Conservation (phyloP, 2,888 invertebrate genomes). For the Monochamus alternatus region DNA sequence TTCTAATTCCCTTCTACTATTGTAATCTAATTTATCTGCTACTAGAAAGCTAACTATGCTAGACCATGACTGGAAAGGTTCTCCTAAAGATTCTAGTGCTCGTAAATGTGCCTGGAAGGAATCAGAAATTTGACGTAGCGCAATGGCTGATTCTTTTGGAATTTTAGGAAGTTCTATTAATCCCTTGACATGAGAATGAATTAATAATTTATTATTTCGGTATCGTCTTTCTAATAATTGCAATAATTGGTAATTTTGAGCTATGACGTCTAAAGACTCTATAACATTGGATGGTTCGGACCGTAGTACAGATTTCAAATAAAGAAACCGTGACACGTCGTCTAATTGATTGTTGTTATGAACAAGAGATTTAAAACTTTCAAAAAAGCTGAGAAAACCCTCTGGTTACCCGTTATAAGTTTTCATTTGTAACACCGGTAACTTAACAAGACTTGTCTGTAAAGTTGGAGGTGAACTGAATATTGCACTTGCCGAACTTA, state of each 20-base stretch:
- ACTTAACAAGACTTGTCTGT: slow-evolving; percentile 7
- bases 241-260: slow-evolving; percentile 1
- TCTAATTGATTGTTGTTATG: slow-evolving; percentile 6
- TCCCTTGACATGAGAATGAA: slow-evolving; percentile 9
- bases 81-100: slow-evolving; percentile 5
- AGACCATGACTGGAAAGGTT: not conserved
- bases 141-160: not conserved
- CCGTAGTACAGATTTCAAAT: not conserved
- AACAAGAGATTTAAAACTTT: slow-evolving; percentile 18
- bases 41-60: not conserved
- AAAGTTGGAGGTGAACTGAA: not conserved
- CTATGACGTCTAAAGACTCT: not conserved
- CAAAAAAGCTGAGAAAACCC: slow-evolving; percentile 13
- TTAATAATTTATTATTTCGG: not conserved
- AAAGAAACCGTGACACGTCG: no score
- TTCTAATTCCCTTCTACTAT: slow-evolving; percentile 6
- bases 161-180: slow-evolving; percentile 15
- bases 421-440: slow-evolving; percentile 17
- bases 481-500: not conserved
- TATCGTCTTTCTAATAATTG: not conserved
- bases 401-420: slow-evolving; percentile 6
- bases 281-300: not conserved
- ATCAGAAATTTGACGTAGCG: slow-evolving; percentile 13
- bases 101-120: slow-evolving; percentile 11
- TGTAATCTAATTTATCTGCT: not conserved